Conservation (phyloP, 2,113 vertebrate species). For the Chlorodrepanis virens region DNA sequence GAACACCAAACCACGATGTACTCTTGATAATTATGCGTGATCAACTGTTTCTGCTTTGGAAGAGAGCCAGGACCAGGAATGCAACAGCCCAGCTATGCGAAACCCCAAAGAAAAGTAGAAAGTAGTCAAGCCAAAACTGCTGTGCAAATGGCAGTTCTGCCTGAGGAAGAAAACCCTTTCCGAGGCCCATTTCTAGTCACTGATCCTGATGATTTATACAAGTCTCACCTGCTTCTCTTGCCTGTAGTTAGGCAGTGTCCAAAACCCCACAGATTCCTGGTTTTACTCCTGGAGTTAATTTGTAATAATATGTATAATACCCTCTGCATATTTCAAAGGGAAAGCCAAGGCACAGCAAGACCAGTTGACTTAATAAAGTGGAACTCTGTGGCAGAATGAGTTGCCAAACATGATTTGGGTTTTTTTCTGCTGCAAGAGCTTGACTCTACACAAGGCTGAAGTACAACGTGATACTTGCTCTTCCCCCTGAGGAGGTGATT, state of each 20-base stretch:
- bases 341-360: neutral
- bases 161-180: neutral
- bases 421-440: neutral
- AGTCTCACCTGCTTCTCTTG: neutral
- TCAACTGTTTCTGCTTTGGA: slow-evolving; percentile 8
- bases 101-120: slow-evolving; percentile 5
- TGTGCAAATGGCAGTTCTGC: neutral
- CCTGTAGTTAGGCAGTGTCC: neutral
- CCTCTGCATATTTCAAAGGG: neutral
- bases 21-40: neutral
- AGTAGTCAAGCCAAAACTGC: neutral
- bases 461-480: neutral
- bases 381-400: neutral
- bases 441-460: neutral
- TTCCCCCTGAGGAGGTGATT: neutral
- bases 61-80: neutral
- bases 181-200: neutral
- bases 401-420: neutral
- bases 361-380: neutral
- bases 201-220: neutral
- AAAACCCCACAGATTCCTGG: neutral
- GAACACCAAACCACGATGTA: neutral
- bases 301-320: neutral
- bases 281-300: neutral
- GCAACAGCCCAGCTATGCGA: neutral